Conservation (phyloP, 2,113 vertebrate genomes). For the Aegotheles bennettii region DNA sequence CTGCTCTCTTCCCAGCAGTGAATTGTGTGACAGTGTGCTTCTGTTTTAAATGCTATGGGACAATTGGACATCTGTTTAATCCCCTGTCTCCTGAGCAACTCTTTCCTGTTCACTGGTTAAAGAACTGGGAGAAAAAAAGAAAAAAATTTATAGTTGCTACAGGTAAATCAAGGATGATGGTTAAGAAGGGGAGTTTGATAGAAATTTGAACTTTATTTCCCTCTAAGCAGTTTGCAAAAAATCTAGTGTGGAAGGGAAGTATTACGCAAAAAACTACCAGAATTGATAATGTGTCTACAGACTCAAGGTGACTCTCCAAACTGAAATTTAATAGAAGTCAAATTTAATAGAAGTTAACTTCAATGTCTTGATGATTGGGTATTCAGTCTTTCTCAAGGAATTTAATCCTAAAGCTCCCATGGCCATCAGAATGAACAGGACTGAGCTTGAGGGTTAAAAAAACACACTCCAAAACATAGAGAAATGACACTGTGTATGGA, state of each 20-base stretch:
- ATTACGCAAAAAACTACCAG: not conserved
- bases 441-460: not conserved
- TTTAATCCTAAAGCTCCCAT: not conserved
- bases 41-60: not conserved
- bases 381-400: not conserved
- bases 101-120: not conserved
- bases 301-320: rapidly evolving
- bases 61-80: not conserved
- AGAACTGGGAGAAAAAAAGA: not conserved
- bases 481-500: not conserved
- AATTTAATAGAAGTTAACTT: not conserved
- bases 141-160: not conserved
- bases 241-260: not conserved
- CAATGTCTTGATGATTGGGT: not conserved
- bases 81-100: not conserved
- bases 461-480: not conserved
- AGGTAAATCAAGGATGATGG: not conserved
- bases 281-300: not conserved
- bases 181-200: not conserved
- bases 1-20: not conserved
- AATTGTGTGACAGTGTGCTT: not conserved
- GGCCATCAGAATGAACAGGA: not conserved
- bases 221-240: not conserved
- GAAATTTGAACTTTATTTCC: not conserved
- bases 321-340: not conserved